Evolutionary conservation across 2,888 invertebrate genomes (phyloP).

Genomic region (Marasmarcha lunaedactyla): DNA sequence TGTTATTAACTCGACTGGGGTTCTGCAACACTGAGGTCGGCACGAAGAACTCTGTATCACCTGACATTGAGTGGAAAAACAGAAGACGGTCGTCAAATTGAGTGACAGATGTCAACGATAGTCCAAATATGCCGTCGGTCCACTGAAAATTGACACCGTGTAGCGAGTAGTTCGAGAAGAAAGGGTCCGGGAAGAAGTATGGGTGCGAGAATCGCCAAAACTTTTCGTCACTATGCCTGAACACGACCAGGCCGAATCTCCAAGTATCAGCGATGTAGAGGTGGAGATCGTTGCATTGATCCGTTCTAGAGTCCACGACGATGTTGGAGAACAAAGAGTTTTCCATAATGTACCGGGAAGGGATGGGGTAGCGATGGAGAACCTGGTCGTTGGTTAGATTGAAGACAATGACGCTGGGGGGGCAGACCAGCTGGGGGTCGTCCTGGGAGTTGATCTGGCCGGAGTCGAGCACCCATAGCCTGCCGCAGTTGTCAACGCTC

Average conservation of each 20-base stretch:
- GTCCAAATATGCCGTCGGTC: constrained; percentile 84
- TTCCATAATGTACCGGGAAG: constrained; percentile 73
- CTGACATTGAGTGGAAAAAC: constrained; percentile 86
- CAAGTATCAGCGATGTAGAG: constrained; percentile 79
- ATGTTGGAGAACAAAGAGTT: constrained; percentile 78
- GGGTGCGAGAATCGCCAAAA: constrained; percentile 78
- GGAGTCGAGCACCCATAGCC: constrained; percentile 85
- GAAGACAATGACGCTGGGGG: constrained; percentile 79
- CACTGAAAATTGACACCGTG: constrained; percentile 84
- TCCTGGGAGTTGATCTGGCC: constrained; percentile 78
- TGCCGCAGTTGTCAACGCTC: constrained; percentile 78
- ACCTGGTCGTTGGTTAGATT: constrained; percentile 75
- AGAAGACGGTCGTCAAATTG: constrained; percentile 70
- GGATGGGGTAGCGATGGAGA: constrained; percentile 74
- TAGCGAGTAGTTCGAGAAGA: constrained; percentile 79
- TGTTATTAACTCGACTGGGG: constrained; percentile 46
- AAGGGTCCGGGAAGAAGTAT: constrained; percentile 78
- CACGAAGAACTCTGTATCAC: constrained; percentile 82
- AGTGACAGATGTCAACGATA: constrained; percentile 74
- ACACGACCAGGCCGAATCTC: constrained; percentile 74
- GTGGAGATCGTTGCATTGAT: constrained; percentile 73
- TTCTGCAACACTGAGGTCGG: constrained; percentile 75
- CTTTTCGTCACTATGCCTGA: constrained; percentile 66
- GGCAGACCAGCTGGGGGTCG: constrained; percentile 76
- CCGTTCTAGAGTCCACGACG: constrained; percentile 70